Percentiles rank a stretch among this genome's conserved stretches.
Evolutionary conservation across 1,140 invertebrate species (phyloP).

Genomic region (Tribolium castaneum): DNA sequence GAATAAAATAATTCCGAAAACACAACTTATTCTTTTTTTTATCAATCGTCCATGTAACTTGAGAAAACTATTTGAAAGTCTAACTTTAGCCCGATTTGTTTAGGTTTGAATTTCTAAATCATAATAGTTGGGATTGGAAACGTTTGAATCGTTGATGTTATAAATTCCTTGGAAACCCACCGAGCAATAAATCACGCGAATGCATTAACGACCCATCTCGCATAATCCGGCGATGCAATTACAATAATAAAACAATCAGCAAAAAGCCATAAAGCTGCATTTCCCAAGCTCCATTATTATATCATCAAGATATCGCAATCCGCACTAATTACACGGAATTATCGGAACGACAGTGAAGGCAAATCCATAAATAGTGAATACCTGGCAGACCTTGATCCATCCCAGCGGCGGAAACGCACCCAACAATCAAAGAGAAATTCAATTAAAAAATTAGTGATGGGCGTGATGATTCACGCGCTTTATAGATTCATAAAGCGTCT

Average conservation of each 20-base stretch:
- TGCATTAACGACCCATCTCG: background rate
- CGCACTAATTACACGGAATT: background rate
- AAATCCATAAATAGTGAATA: background rate
- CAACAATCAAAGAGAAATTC: background rate
- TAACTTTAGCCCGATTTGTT: background rate
- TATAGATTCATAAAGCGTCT: background rate
- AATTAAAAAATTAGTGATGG: conserved; percentile 1
- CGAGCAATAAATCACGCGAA: background rate
- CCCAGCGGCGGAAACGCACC: background rate
- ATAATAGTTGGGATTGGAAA: background rate
- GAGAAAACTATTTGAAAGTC: background rate
- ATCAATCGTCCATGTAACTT: background rate
- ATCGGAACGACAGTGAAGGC: conserved; percentile 16
- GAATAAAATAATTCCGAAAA: background rate
- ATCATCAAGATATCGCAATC: conserved; percentile 1
- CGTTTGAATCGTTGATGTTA: background rate
- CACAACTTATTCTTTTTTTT: background rate
- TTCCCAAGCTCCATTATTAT: conserved; percentile 11
- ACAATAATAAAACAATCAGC: conserved; percentile 3
- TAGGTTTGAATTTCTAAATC: background rate
- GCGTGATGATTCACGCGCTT: conserved; percentile 12
- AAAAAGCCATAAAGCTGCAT: background rate
- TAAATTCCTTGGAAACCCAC: background rate
- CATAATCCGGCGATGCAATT: background rate
- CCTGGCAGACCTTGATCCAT: background rate